Percentiles rank a stretch among this genome's conserved stretches.
Conservation (phyloP, 1,140 invertebrate genomes). For the Arion vulgaris region DNA sequence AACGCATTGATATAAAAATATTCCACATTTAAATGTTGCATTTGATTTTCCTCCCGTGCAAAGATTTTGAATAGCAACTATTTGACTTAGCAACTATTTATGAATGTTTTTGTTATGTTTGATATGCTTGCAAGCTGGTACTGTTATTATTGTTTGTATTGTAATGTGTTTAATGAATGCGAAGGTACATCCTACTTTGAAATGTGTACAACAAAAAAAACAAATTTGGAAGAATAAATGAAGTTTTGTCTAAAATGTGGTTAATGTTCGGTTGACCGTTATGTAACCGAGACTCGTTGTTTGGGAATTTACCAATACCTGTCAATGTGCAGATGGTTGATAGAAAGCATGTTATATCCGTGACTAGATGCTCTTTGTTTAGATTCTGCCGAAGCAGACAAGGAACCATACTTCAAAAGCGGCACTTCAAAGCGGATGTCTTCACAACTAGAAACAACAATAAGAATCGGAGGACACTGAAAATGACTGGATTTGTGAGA, state of each 20-base stretch:
- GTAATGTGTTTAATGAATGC: too few species aligned
- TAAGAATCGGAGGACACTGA: constrained; percentile 1
- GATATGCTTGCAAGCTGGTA: too few species aligned
- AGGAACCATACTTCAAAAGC: neutral
- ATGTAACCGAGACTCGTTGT: neutral
- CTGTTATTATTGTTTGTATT: too few species aligned
- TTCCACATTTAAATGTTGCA: too few species aligned
- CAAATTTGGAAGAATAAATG: neutral
- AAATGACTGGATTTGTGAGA: constrained; percentile 16
- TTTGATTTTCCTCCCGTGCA: too few species aligned
- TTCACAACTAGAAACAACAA: constrained; percentile 4
- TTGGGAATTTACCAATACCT: neutral
- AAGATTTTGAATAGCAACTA: too few species aligned
- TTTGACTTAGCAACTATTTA: too few species aligned
- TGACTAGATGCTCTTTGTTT: neutral
- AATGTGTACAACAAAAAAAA: too few species aligned
- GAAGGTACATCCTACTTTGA: too few species aligned
- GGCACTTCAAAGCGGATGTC: constrained; percentile 1
- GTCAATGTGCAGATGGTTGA: constrained; percentile 7
- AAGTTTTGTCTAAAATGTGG: neutral
- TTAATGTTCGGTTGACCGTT: neutral
- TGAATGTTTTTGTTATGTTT: too few species aligned
- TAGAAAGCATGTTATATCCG: neutral
- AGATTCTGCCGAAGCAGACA: neutral
- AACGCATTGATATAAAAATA: too few species aligned